Evolutionary conservation across 2,797 vertebrate genomes (phyloP).

Genomic region (Chrysocyon brachyurus): DNA sequence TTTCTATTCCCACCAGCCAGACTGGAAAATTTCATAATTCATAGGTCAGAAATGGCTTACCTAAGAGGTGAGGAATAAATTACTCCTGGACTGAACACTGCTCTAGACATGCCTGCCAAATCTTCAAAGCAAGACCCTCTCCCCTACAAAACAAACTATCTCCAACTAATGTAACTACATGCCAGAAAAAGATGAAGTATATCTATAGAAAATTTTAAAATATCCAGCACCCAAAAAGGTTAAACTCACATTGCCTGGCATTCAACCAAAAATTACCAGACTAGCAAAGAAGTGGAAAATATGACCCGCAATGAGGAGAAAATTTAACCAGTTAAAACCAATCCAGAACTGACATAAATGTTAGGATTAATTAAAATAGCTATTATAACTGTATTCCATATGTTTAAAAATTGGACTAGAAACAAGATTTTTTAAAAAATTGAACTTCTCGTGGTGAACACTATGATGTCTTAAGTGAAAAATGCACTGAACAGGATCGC

Average conservation of each 20-base stretch:
- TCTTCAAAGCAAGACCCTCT: neutral
- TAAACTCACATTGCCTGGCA: neutral
- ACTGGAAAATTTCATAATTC: neutral
- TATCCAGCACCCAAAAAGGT: neutral
- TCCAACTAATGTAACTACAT: neutral
- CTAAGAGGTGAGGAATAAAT: neutral
- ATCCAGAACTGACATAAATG: neutral
- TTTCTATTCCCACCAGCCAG: neutral
- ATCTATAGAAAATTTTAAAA: neutral
- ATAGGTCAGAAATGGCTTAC: neutral
- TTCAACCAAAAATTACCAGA: neutral
- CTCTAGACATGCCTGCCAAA: neutral
- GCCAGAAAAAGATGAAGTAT: neutral
- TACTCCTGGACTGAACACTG: neutral
- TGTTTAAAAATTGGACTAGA: neutral
- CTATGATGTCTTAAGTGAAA: neutral
- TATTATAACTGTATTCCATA: neutral
- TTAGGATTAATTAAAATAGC: neutral
- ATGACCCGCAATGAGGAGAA: neutral
- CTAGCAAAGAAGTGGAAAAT: neutral
- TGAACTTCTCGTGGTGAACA: neutral
- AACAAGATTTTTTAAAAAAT: neutral
- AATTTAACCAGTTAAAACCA: neutral
- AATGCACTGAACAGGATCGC: neutral
- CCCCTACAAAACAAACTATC: neutral